Evolutionary conservation across 2,797 vertebrate species (phyloP).

Genomic region (Chelon auratus): DNA sequence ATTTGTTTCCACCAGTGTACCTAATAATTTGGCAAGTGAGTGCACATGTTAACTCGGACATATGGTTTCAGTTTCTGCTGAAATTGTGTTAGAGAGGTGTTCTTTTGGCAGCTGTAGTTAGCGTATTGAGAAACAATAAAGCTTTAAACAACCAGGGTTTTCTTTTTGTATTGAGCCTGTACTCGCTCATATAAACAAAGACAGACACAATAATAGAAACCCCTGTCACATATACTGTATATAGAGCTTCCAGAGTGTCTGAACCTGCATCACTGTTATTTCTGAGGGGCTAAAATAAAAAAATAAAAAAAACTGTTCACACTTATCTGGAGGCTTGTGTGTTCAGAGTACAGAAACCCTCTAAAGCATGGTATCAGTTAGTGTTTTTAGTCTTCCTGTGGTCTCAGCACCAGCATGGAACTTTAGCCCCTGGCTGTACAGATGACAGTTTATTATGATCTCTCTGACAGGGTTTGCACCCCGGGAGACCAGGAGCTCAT

Average conservation of each 20-base stretch:
- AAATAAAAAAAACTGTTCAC: conserved; percentile 9
- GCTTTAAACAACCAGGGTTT: neutral
- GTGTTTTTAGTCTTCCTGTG: conserved; percentile 66
- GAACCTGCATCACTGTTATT: conserved; percentile 33
- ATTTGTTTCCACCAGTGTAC: too few relatives aligned
- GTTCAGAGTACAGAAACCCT: conserved; percentile 44
- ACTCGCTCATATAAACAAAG: neutral
- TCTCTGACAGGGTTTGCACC: conserved; percentile 82
- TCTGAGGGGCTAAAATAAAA: neutral
- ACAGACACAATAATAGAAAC: neutral
- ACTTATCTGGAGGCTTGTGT: conserved; percentile 43
- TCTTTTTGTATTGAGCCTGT: neutral
- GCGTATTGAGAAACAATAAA: neutral
- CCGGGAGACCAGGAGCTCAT: conserved; percentile 63
- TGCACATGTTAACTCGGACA: too few relatives aligned
- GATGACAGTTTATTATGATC: conserved; percentile 85
- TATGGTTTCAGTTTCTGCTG: neutral
- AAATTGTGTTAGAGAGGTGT: neutral
- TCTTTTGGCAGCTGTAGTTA: neutral
- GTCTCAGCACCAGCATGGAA: conserved; percentile 72
- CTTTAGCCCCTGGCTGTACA: conserved; percentile 80
- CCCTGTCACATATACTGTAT: neutral
- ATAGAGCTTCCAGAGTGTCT: neutral
- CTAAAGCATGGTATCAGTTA: conserved; percentile 59
- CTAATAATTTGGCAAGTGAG: too few relatives aligned